Base-by-base conservation (phyloP, 1,140 invertebrate species). In the Odontomachus brunneus region DNA sequence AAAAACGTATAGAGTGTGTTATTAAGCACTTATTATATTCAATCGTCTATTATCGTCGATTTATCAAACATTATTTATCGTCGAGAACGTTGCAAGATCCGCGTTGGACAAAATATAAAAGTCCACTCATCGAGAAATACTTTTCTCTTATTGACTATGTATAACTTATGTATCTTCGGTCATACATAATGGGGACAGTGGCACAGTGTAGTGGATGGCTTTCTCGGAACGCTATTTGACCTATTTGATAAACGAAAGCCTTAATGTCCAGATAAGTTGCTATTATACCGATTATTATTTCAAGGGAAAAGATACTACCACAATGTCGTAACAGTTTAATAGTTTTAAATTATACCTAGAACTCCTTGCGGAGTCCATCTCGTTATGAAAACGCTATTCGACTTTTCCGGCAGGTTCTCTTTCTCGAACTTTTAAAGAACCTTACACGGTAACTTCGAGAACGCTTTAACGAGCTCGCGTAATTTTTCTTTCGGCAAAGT, bases 161-260 rank as follows among this genome's bases (percentile, higher is more conserved):
- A n/a, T n/a, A n/a, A n/a, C n/a, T n/a, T n/a, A n/a, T n/a, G n/a
- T 85, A 33, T 19, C 87, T 81, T 60, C 91, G 90, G 82, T 91
- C 91, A 19, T 82, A 86, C 26, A 90, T 80, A 67, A 91, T 22
- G 17, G 95, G 95, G 38, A 95, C 82, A 95, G 78, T 11, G 95
- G 94, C 1, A 94, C 92, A 3, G 90, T 93, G 62, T 92, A 89
- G 75, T 92, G 90, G 26, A 94, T 84, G 1, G 93, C 92, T 88
- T 95, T 95, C 67, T 92, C 92, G 12, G 92, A 55, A 93, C 87
- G 9, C 95, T 95, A 74, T 94, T 33, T 33, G 29, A 5, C 94
- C n/a, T n/a, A n/a, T n/a, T 83, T 95, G 95, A 48, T 92, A 94
- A 15, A 95, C 88, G 75, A 95, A 95, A 3, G 94, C 71, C 82